phyloP scores from a whole-genome alignment of 2,113 vertebrate genomes.

The Tychaedon coryphoeus region DNA sequence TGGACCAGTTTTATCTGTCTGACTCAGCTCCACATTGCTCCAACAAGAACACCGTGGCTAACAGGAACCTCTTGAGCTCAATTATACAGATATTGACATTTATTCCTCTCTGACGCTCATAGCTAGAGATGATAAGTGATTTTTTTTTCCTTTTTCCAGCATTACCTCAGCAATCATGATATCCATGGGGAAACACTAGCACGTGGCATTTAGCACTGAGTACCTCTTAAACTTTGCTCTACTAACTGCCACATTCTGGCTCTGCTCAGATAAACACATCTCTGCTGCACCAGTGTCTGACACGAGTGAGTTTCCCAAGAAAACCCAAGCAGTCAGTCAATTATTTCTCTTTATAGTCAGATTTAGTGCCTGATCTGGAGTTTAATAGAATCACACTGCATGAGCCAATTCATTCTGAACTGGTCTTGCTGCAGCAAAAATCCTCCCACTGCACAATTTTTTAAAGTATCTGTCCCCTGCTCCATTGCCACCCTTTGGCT shows the following conservation, averaged over 20 bases:
- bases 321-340: not conserved
- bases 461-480: accelerated
- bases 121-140: not conserved
- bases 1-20: not conserved
- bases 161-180: not conserved
- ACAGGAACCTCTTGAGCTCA: not conserved
- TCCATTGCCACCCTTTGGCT: not conserved
- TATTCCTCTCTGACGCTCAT: not conserved
- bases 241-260: not conserved
- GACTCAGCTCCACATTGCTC: not conserved
- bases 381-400: not conserved
- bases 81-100: not conserved
- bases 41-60: not conserved
- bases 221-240: not conserved
- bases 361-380: not conserved
- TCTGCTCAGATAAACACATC: not conserved
- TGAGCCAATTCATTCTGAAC: not conserved
- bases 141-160: not conserved
- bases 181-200: not conserved
- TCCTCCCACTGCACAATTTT: not conserved
- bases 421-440: not conserved
- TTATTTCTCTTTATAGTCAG: not conserved
- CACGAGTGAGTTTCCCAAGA: not conserved
- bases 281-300: not conserved
- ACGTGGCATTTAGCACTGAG: not conserved